Evolutionary conservation across 2,113 vertebrate genomes (phyloP).

Genomic region (Calyptomena viridis): DNA sequence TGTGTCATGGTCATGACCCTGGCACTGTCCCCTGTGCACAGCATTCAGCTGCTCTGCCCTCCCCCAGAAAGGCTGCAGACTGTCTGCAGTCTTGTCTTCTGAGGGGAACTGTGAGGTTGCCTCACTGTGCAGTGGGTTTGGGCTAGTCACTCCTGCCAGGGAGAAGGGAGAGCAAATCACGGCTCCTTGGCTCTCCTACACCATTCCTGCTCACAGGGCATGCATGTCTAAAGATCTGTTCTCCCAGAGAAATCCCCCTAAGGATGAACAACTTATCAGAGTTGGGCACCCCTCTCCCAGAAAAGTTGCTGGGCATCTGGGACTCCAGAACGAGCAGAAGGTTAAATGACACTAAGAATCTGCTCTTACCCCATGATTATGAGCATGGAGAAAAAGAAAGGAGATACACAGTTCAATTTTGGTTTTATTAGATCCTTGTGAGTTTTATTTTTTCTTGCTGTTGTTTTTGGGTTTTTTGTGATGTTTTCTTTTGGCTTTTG

Average conservation of each 20-base stretch:
- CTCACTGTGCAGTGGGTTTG: background rate
- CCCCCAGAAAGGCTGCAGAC: background rate
- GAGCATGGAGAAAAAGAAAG: background rate
- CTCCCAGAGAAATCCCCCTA: background rate
- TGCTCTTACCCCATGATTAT: background rate
- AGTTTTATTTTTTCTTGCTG: background rate
- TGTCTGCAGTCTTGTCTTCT: background rate
- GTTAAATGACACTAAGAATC: background rate
- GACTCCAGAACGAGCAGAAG: background rate
- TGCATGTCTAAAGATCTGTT: background rate
- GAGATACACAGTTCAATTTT: background rate
- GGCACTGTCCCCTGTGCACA: background rate
- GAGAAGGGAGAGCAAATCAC: background rate
- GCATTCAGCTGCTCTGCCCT: background rate
- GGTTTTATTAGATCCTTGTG: background rate
- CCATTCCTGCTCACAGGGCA: background rate
- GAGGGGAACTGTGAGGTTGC: background rate
- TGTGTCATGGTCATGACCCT: accelerated
- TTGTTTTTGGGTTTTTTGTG: too few relatives aligned
- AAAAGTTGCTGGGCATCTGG: background rate
- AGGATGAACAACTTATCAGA: background rate
- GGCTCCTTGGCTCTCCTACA: background rate
- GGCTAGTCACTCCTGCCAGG: background rate
- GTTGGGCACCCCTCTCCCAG: background rate
- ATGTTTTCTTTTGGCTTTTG: too few relatives aligned